Percentiles rank a stretch among this genome's conserved stretches.
These are phyloP conservation scores for Leucopternis melanops DNA, from an alignment of 2,113 vertebrate genomes.

Conservation along the genomic window DNA sequence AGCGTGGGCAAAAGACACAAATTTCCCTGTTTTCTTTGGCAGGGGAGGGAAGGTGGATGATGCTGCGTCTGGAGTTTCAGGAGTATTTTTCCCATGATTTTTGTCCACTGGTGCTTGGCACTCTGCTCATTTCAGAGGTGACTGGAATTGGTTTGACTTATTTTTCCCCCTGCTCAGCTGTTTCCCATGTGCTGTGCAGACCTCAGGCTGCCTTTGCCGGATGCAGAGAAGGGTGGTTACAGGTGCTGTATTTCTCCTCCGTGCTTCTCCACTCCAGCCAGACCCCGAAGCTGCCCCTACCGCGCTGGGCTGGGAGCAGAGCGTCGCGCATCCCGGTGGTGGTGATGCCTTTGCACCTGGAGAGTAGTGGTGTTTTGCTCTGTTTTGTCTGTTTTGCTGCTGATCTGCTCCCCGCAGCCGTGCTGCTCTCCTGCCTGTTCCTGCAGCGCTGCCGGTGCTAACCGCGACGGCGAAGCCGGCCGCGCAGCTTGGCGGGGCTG, in stretches of 20 bases:
- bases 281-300: neutral
- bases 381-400: neutral
- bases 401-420: fast-evolving
- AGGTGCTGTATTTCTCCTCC: neutral
- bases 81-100: neutral
- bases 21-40: neutral
- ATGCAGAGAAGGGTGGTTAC: neutral
- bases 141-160: neutral
- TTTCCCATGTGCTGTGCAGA: neutral
- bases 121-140: neutral
- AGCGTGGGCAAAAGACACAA: neutral
- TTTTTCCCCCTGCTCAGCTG: neutral
- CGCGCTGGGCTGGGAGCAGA: neutral
- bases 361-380: neutral
- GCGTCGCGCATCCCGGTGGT: fast-evolving
- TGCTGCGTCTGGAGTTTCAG: neutral
- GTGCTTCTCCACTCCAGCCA: neutral
- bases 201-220: neutral
- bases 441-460: fast-evolving
- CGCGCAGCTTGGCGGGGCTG: fast-evolving
- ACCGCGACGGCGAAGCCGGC: fast-evolving
- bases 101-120: neutral
- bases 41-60: neutral
- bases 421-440: fast-evolving
- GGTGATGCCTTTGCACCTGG: neutral